These are phyloP conservation scores for Botrylloides violaceus DNA, from an alignment of 23 tunicate genomes.

Conservation along the genomic window DNA sequence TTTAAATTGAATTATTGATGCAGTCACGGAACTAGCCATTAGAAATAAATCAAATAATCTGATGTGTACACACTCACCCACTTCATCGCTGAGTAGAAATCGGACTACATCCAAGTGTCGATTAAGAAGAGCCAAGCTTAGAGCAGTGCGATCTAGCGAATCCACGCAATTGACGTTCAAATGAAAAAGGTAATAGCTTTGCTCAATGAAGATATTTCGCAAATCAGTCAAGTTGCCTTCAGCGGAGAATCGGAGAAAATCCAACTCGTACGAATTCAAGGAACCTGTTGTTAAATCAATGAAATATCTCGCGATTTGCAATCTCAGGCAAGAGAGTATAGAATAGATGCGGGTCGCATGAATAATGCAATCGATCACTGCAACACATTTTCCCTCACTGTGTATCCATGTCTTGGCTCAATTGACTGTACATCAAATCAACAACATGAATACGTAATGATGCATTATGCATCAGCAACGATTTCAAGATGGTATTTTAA, in stretches of 20 bases:
- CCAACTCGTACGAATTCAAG: conserved; percentile 50
- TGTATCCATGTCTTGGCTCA: too few species aligned
- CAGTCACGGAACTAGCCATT: too few species aligned
- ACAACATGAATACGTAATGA: too few species aligned
- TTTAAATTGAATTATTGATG: neutral
- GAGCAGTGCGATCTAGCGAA: conserved; percentile 82
- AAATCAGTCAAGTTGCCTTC: conserved; percentile 56
- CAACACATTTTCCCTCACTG: too few species aligned
- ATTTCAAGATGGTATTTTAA: too few species aligned
- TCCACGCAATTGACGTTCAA: conserved; percentile 85
- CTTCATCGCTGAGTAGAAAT: conserved; percentile 69
- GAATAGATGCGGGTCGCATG: neutral
- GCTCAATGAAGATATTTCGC: conserved; percentile 52
- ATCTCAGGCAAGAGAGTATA: too few species aligned
- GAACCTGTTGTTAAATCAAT: conserved; percentile 31
- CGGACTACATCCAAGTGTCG: conserved; percentile 58
- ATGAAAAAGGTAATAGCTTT: conserved; percentile 60
- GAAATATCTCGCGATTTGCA: neutral
- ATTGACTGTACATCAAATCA: too few species aligned
- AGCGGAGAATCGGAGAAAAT: conserved; percentile 61
- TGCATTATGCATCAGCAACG: too few species aligned
- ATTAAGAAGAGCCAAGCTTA: conserved; percentile 67
- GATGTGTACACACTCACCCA: conserved; percentile 33
- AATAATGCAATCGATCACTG: conserved; percentile 1
- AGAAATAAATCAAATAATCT: too few species aligned